Percentiles rank a stretch among this genome's conserved stretches.
phyloP scores from a whole-genome alignment of 2,888 invertebrate genomes.

The Nomada hirtipes region DNA sequence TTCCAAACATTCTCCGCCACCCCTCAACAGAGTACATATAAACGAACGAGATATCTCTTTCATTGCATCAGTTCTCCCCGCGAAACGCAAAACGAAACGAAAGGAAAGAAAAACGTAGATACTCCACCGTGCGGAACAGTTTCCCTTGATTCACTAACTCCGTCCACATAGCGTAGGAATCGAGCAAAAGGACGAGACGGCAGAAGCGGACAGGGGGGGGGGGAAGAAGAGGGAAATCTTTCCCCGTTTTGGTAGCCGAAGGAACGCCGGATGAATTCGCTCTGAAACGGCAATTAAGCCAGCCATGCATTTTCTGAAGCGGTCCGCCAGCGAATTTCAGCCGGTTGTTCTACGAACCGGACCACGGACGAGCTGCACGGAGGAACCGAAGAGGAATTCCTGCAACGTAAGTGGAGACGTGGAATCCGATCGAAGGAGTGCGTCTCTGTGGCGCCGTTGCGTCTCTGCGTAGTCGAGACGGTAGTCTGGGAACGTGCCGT shows the following conservation, averaged over 20 bases:
- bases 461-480: slow-evolving; percentile 70
- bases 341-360: slow-evolving; percentile 43
- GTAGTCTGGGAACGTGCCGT: slow-evolving; percentile 67
- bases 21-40: neutral
- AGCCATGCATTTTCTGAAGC: slow-evolving; percentile 61
- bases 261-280: slow-evolving; percentile 48
- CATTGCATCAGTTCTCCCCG: neutral
- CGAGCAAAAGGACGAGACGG: neutral
- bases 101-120: no score
- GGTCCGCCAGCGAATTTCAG: slow-evolving; percentile 47
- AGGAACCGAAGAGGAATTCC: slow-evolving; percentile 53
- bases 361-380: slow-evolving; percentile 9
- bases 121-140: neutral
- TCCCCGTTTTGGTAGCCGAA: slow-evolving; percentile 52
- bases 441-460: slow-evolving; percentile 70
- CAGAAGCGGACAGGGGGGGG: neutral
- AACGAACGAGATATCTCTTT: neutral
- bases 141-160: slow-evolving; percentile 44
- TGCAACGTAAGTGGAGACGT: slow-evolving; percentile 71
- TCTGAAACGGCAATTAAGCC: slow-evolving; percentile 64
- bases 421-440: slow-evolving; percentile 72
- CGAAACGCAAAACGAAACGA: neutral
- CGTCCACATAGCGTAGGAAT: slow-evolving; percentile 8
- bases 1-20: neutral
- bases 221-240: slow-evolving; percentile 30